Evolutionary conservation across 2,113 vertebrate species (phyloP).

Genomic region (Bagarius yarrelli): DNA sequence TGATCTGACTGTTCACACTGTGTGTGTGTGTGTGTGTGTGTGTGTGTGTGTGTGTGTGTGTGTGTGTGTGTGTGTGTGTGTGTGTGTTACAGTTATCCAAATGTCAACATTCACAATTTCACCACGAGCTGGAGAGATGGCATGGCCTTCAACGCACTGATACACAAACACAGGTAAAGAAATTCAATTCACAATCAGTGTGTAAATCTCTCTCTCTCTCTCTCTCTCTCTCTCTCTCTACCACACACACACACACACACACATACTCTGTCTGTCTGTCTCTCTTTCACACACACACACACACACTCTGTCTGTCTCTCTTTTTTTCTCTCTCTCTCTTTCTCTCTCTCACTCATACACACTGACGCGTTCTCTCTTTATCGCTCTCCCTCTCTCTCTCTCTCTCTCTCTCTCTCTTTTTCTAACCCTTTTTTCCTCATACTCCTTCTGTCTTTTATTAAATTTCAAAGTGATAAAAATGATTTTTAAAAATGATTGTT

Average conservation of each 20-base stretch:
- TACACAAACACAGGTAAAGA: slow-evolving; percentile 92
- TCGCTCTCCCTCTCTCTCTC: too few species aligned
- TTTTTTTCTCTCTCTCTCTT: too few species aligned
- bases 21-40: background rate
- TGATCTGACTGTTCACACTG: background rate
- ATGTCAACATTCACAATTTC: slow-evolving; percentile 97
- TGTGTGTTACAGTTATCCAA: slow-evolving; percentile 79
- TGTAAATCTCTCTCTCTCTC: background rate
- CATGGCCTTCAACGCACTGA: slow-evolving; percentile 97
- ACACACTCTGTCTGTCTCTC: too few species aligned
- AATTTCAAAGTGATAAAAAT: too few species aligned
- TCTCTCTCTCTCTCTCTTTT: too few species aligned
- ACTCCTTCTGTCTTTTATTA: too few species aligned
- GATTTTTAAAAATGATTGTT: too few species aligned
- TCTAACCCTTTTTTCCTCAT: too few species aligned
- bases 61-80: slow-evolving; percentile 6
- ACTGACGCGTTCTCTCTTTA: too few species aligned
- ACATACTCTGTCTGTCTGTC: too few species aligned
- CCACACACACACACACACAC: too few species aligned
- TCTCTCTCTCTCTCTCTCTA: background rate
- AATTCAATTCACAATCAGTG: background rate
- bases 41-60: background rate
- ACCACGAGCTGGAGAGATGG: slow-evolving; percentile 96
- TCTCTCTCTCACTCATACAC: background rate
- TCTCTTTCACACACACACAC: too few species aligned